Conservation (phyloP, 2,797 vertebrate genomes). For the Scarus forsteni region DNA sequence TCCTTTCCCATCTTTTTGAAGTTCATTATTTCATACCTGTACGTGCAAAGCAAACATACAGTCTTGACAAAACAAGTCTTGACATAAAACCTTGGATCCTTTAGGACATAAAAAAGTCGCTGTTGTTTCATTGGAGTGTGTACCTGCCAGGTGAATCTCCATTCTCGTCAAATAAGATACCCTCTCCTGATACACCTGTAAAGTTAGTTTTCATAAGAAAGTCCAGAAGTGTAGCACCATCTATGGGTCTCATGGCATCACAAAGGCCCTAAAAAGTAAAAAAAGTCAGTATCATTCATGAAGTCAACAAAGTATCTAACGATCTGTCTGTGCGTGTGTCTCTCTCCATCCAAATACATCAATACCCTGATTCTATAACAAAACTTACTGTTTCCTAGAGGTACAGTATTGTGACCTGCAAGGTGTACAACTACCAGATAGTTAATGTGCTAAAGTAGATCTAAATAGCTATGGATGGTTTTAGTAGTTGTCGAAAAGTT, state of each 20-base stretch:
- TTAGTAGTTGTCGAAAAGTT: no score
- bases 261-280: constrained; percentile 87
- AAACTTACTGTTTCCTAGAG: no score
- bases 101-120: not conserved
- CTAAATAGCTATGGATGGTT: no score
- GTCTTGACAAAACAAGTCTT: not conserved
- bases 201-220: constrained; percentile 98
- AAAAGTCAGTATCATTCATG: not conserved
- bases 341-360: no score
- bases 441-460: no score
- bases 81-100: constrained; percentile 3
- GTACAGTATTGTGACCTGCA: no score
- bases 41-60: constrained; percentile 18
- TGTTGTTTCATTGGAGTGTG: not conserved
- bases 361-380: no score
- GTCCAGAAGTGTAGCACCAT: constrained; percentile 94
- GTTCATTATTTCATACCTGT: constrained; percentile 99
- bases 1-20: constrained; percentile 99
- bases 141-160: constrained; percentile 99
- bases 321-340: no score
- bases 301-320: no score
- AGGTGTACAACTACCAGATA: no score
- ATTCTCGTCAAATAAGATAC: constrained; percentile 95
- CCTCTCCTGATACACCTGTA: constrained; percentile 94
- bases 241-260: constrained; percentile 95